Evolutionary conservation across 1,140 invertebrate species (phyloP).

Genomic region (Drosophila varians): DNA sequence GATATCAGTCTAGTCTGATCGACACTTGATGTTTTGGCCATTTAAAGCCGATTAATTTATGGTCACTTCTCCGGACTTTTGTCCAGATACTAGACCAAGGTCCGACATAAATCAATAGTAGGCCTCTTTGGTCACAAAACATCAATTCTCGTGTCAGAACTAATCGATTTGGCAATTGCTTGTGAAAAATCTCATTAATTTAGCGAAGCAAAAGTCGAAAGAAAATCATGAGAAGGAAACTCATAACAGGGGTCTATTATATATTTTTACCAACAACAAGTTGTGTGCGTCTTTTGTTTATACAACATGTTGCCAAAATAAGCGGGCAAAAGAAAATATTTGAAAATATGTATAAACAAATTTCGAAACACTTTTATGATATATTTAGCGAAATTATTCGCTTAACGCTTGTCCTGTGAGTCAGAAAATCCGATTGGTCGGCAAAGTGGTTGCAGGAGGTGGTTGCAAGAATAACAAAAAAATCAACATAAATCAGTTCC

Average conservation of each 20-base stretch:
- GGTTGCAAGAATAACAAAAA: not conserved
- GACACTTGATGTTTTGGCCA: slow-evolving; percentile 37
- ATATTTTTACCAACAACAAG: slow-evolving; percentile 20
- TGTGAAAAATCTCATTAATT: slow-evolving; percentile 64
- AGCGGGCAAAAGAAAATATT: slow-evolving; percentile 14
- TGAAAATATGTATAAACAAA: slow-evolving; percentile 63
- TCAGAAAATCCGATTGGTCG: slow-evolving; percentile 24
- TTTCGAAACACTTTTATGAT: slow-evolving; percentile 50
- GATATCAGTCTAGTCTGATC: slow-evolving; percentile 32
- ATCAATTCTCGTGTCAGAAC: slow-evolving; percentile 39
- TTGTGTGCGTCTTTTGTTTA: slow-evolving; percentile 55
- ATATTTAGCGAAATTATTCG: slow-evolving; percentile 41
- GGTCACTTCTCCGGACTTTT: slow-evolving; percentile 25
- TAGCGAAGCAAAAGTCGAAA: slow-evolving; percentile 12
- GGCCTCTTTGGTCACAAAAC: slow-evolving; percentile 9
- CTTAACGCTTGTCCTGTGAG: slow-evolving; percentile 19
- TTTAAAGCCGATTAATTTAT: slow-evolving; percentile 59
- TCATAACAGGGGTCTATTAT: slow-evolving; percentile 21
- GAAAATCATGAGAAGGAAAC: slow-evolving; percentile 30
- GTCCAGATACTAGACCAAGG: slow-evolving; percentile 7
- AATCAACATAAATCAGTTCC: slow-evolving; percentile 59
- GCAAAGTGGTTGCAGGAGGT: slow-evolving; percentile 23
- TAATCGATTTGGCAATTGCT: slow-evolving; percentile 53
- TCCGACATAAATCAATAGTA: slow-evolving; percentile 23
- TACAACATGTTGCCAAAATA: slow-evolving; percentile 57